phyloP scores from a whole-genome alignment of 1,140 invertebrate genomes.

The Musca vetustissima region DNA sequence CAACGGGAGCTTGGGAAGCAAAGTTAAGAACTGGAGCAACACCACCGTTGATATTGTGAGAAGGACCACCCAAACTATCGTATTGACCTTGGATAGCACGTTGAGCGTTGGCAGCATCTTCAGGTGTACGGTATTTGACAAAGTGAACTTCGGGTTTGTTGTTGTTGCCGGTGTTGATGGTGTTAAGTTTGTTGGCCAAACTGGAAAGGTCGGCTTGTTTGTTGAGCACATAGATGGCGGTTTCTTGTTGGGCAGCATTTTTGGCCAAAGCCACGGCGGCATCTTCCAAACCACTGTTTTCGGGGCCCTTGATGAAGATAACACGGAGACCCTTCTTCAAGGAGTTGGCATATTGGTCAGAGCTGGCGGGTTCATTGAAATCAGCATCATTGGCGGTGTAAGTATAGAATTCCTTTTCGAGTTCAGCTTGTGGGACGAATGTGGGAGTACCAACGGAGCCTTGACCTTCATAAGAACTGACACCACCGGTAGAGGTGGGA shows the following conservation, averaged over 20 bases:
- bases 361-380: constrained; percentile 39
- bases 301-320: constrained; percentile 81
- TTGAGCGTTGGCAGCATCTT: constrained; percentile 49
- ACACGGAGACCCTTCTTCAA: constrained; percentile 58
- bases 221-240: constrained; percentile 80
- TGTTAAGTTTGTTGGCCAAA: constrained; percentile 44
- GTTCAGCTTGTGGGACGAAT: constrained; percentile 38
- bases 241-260: constrained; percentile 73
- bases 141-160: constrained; percentile 51
- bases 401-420: constrained; percentile 47
- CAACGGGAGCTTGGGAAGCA: constrained; percentile 38
- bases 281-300: constrained; percentile 58
- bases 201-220: constrained; percentile 61
- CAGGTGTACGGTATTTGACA: constrained; percentile 46
- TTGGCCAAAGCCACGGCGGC: constrained; percentile 61
- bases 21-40: constrained; percentile 48
- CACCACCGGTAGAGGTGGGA: no score
- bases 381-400: constrained; percentile 48
- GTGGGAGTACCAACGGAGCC: constrained; percentile 36
- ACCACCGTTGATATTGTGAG: constrained; percentile 41
- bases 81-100: constrained; percentile 50
- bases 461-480: no score
- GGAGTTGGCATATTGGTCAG: constrained; percentile 33
- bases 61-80: constrained; percentile 43
- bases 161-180: constrained; percentile 40